A percentile compares a stretch with the other conserved stretches of the same genome.
These are phyloP conservation scores for Boloria euphrosyne DNA, from an alignment of 2,888 invertebrate genomes.

Conservation along the genomic window DNA sequence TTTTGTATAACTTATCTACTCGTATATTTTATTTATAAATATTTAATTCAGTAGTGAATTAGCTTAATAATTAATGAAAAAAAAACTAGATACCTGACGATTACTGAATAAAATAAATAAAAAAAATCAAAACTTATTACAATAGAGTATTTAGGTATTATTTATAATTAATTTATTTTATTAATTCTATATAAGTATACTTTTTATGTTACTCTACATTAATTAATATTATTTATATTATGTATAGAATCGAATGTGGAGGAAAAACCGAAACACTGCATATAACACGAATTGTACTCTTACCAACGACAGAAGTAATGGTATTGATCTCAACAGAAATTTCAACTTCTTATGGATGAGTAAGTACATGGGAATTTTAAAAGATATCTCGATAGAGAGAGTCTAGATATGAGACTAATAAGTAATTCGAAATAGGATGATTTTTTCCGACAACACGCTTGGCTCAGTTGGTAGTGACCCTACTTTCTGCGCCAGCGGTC, in stretches of 20 bases:
- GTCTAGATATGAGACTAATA: no score
- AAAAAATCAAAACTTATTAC: no score
- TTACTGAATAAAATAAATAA: no score
- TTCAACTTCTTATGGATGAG: conserved; percentile 64
- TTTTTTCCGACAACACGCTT: no score
- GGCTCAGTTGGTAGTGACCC: no score
- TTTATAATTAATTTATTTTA: no score
- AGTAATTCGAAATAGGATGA: no score
- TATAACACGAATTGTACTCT: conserved; percentile 45
- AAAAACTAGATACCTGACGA: no score
- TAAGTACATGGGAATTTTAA: conserved; percentile 44
- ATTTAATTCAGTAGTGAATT: not conserved
- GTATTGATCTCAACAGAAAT: conserved; percentile 61
- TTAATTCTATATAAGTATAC: no score
- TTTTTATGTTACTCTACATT: not conserved
- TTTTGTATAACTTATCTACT: conserved; percentile 32
- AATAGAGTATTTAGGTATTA: no score
- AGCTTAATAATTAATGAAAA: not conserved
- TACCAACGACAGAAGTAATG: conserved; percentile 49
- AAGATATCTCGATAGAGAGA: no score
- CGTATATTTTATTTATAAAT: not conserved
- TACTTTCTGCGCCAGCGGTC: no score
- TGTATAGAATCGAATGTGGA: conserved; percentile 85
- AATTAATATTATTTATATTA: not conserved
- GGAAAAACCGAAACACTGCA: conserved; percentile 78